Evolutionary conservation across 2,888 invertebrate species (phyloP), one percentile per base, ranked within the genome.

Genomic region (Conomelus anceps): DNA sequence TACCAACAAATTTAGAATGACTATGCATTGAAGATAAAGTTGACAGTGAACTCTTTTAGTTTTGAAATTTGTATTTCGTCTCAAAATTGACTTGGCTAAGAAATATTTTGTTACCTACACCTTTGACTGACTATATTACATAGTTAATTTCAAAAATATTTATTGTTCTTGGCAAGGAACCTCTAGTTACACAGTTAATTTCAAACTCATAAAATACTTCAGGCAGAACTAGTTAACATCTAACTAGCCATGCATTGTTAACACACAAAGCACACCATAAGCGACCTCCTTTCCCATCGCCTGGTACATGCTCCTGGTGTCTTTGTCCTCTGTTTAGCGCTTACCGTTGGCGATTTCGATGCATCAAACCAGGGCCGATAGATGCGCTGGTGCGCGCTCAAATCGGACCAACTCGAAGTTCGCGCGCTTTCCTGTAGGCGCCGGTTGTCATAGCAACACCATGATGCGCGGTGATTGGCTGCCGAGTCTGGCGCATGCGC

Each of bases 321-420:
- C 13, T 34, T n/a, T 9, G 63, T 63, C 63, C 63, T 63, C 3
- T 13, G n/a, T 9, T 63, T 63, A 63, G 63, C 63, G 63, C 88
- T 88, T 88, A 88, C 88, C 88, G 85, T 29, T 23, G 24, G 88
- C 20, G 88, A 26, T 22, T 88, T 88, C 11, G 63, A 63, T 20
- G 88, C 88, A 85, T 88, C 88, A 29, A 88, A 88, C 88, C 88
- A 88, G 34, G 88, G 88, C 85, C 85, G 84, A 23, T 88, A 88
- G 85, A 85, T 85, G 26, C 85, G 88, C 22, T 88, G 88, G 20
- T 63, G 63, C 7, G 26, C 85, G n/a, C 85, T 29, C 85, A 88
- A 29, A 22, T 88, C 88, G 11, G 84, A 85, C 88, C 88, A 88
- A 22, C 88, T 88, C 84, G 85, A 85, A 17, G 88, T 85, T 85